phyloP scores from a whole-genome alignment of 2,888 invertebrate genomes.

The Acronicta psi region DNA sequence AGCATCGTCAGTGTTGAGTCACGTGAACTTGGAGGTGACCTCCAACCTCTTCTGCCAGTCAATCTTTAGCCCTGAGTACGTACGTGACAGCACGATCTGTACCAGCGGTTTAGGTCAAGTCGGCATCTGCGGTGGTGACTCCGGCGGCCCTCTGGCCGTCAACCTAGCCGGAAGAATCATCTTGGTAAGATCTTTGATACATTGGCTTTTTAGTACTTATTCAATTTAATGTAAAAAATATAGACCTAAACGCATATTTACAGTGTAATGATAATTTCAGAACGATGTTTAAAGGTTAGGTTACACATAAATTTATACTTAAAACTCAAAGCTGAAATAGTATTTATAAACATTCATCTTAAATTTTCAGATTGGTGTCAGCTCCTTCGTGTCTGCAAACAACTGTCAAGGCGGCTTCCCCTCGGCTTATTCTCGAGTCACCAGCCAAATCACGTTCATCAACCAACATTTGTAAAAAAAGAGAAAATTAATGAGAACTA shows the following conservation, averaged over 20 bases:
- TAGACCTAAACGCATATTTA: too few relatives aligned
- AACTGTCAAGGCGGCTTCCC: slow-evolving; percentile 72
- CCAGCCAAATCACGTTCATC: slow-evolving; percentile 70
- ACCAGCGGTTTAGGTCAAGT: slow-evolving; percentile 69
- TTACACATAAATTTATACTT: too few relatives aligned
- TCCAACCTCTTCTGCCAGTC: slow-evolving; percentile 58
- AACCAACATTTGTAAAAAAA: slow-evolving; percentile 58
- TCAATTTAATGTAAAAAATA: too few relatives aligned
- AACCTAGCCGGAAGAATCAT: slow-evolving; percentile 50
- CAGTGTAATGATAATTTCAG: too few relatives aligned
- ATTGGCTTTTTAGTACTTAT: too few relatives aligned
- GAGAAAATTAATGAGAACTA: too few relatives aligned
- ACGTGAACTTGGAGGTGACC: slow-evolving; percentile 67
- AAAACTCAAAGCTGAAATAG: too few relatives aligned
- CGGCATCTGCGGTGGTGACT: slow-evolving; percentile 72
- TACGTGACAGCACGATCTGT: slow-evolving; percentile 63
- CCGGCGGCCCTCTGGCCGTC: slow-evolving; percentile 69
- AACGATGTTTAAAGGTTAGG: too few relatives aligned
- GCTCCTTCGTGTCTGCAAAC: slow-evolving; percentile 67
- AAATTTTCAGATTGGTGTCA: slow-evolving; percentile 70
- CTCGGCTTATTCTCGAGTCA: slow-evolving; percentile 73
- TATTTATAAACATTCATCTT: neutral
- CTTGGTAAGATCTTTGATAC: slow-evolving; percentile 60
- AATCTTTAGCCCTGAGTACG: slow-evolving; percentile 53
- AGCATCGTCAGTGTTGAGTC: slow-evolving; percentile 60